A percentile compares a stretch with the other conserved stretches of the same genome.
Evolutionary conservation across 1,140 invertebrate species (phyloP).

Genomic region (Capitella teleta): DNA sequence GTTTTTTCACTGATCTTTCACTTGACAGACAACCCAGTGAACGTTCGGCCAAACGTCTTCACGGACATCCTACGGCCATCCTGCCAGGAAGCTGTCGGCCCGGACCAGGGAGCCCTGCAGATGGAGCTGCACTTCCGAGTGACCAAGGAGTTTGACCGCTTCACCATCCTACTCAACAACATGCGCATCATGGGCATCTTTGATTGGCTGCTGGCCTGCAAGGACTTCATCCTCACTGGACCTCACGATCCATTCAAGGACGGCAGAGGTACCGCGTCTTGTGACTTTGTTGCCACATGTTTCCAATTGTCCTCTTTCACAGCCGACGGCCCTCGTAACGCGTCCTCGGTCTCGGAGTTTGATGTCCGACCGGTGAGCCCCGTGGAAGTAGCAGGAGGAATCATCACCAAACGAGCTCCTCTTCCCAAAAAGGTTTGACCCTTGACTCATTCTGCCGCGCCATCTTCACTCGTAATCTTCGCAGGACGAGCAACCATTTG

Average conservation of each 20-base stretch:
- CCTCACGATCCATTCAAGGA: conserved; percentile 30
- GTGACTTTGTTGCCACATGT: too few species aligned
- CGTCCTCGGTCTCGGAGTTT: too few species aligned
- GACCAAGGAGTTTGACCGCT: conserved; percentile 56
- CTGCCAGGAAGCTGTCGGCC: conserved; percentile 4
- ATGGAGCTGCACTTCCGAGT: conserved; percentile 38
- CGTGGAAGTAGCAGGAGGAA: not conserved
- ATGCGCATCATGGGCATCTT: conserved; percentile 88
- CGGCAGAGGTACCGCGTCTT: too few species aligned
- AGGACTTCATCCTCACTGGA: conserved; percentile 60
- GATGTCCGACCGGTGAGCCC: too few species aligned
- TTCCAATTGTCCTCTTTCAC: too few species aligned
- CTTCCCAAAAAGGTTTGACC: too few species aligned
- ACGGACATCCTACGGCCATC: conserved; percentile 72
- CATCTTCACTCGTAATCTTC: not conserved
- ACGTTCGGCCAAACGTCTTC: conserved; percentile 72
- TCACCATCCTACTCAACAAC: conserved; percentile 85
- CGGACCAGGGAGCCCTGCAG: conserved; percentile 23
- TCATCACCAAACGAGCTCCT: not conserved
- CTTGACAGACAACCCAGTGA: conserved; percentile 50
- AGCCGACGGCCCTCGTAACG: too few species aligned
- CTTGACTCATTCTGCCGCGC: not conserved
- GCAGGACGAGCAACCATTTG: conserved; percentile 49
- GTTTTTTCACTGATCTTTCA: conserved; percentile 10
- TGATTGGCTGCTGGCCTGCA: conserved; percentile 81